Evolutionary conservation across 2,888 invertebrate species (phyloP).

Genomic region (Himalopsyche tibetana): DNA sequence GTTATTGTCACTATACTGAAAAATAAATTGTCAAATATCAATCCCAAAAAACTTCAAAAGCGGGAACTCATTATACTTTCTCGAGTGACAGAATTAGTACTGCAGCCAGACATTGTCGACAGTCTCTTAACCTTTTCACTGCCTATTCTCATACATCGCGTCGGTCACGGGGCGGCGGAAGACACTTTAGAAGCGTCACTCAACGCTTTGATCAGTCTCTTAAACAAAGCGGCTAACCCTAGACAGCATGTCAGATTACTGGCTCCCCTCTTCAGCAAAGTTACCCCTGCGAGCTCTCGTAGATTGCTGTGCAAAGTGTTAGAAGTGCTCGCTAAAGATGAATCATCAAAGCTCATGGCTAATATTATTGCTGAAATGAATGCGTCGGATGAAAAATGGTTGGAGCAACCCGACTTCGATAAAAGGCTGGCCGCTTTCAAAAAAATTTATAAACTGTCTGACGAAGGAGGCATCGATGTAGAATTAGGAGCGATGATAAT

Average conservation of each 20-base stretch:
- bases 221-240: slow-evolving; percentile 81
- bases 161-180: slow-evolving; percentile 79
- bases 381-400: slow-evolving; percentile 89
- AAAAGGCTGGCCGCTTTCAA: slow-evolving; percentile 87
- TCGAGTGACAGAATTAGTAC: slow-evolving; percentile 85
- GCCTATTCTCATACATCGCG: slow-evolving; percentile 84
- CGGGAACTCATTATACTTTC: slow-evolving; percentile 86
- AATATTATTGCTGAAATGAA: slow-evolving; percentile 84
- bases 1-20: slow-evolving; percentile 84
- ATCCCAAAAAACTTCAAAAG: slow-evolving; percentile 79
- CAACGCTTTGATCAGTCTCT: slow-evolving; percentile 84
- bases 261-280: slow-evolving; percentile 84
- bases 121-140: slow-evolving; percentile 82
- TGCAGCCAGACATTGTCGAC: slow-evolving; percentile 82
- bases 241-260: slow-evolving; percentile 82
- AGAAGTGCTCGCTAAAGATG: slow-evolving; percentile 75
- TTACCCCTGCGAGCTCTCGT: slow-evolving; percentile 81
- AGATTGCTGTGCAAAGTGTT: slow-evolving; percentile 82
- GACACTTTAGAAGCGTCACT: slow-evolving; percentile 84
- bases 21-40: slow-evolving; percentile 79
- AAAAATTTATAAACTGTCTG: slow-evolving; percentile 78
- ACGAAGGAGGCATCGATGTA: slow-evolving; percentile 77
- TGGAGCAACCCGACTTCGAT: slow-evolving; percentile 96
- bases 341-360: slow-evolving; percentile 74
- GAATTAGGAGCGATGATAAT: slow-evolving; percentile 85